These are phyloP conservation scores for Zaprionus davidi DNA, from an alignment of 1,140 invertebrate species.

Conservation along the genomic window DNA sequence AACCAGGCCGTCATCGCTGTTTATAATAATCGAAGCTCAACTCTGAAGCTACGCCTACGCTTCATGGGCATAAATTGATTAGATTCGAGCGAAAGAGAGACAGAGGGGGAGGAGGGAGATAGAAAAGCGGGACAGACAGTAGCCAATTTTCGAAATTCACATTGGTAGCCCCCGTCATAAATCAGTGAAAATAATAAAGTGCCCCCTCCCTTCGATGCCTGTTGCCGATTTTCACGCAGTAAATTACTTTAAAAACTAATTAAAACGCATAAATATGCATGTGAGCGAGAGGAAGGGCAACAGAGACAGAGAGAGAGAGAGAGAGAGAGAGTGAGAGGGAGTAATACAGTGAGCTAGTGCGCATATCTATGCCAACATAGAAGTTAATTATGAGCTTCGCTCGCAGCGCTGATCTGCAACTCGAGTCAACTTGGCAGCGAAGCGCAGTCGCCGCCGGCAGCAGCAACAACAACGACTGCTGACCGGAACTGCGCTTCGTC, in stretches of 20 bases:
- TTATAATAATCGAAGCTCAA: slow-evolving; percentile 65
- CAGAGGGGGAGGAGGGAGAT: neutral
- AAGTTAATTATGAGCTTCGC: slow-evolving; percentile 57
- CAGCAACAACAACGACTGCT: slow-evolving; percentile 1
- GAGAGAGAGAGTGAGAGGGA: neutral
- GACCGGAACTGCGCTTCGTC: slow-evolving; percentile 73
- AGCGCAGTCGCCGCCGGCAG: slow-evolving; percentile 1
- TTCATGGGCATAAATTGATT: slow-evolving; percentile 67
- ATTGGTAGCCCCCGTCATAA: slow-evolving; percentile 51
- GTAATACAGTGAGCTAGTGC: neutral
- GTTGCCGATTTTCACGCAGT: slow-evolving; percentile 31
- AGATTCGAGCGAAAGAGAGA: slow-evolving; percentile 13
- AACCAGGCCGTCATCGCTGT: slow-evolving; percentile 57
- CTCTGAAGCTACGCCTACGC: slow-evolving; percentile 31
- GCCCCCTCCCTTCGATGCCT: slow-evolving; percentile 3
- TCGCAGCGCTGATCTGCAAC: slow-evolving; percentile 36
- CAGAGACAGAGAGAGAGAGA: neutral
- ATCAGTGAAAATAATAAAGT: slow-evolving; percentile 57
- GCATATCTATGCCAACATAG: slow-evolving; percentile 41
- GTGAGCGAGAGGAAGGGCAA: neutral
- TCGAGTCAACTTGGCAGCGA: slow-evolving; percentile 10
- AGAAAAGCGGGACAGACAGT: neutral
- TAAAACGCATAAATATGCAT: slow-evolving; percentile 63
- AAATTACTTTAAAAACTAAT: slow-evolving; percentile 68
- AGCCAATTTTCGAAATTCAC: slow-evolving; percentile 58